Evolutionary conservation across 2,113 vertebrate genomes (phyloP).

Genomic region (Anoura caudifer): DNA sequence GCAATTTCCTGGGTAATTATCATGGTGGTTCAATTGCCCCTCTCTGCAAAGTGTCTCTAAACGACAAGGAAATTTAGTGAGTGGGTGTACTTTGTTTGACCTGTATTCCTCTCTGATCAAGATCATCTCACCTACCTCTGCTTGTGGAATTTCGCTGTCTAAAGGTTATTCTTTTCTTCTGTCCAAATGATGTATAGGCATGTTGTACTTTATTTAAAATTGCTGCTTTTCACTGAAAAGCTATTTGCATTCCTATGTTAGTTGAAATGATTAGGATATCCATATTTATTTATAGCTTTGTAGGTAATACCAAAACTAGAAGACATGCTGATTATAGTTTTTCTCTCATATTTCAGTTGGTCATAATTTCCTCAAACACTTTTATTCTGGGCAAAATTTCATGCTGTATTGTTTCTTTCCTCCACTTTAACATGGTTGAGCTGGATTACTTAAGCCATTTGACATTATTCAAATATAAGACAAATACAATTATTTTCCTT

Average conservation of each 20-base stretch:
- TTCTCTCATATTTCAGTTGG: conserved; percentile 15
- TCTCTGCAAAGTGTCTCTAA: conserved; percentile 25
- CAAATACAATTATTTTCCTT: not conserved
- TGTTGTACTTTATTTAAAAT: conserved; percentile 40
- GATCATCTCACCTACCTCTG: conserved; percentile 39
- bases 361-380: conserved; percentile 32
- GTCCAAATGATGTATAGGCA: conserved; percentile 66
- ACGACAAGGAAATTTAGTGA: conserved; percentile 70
- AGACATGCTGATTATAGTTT: conserved; percentile 29
- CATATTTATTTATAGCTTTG: conserved; percentile 58
- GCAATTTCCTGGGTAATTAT: not conserved
- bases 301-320: conserved; percentile 37
- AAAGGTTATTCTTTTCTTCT: conserved; percentile 55
- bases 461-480: conserved; percentile 35
- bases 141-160: conserved; percentile 66
- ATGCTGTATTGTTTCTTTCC: not conserved
- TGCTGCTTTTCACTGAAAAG: conserved; percentile 43
- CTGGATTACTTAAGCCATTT: not conserved
- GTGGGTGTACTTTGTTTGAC: conserved; percentile 52
- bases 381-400: not conserved
- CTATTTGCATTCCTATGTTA: conserved; percentile 58
- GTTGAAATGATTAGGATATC: conserved; percentile 43
- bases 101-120: conserved; percentile 11
- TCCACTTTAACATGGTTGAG: not conserved
- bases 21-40: not conserved